Base-by-base conservation (phyloP, 1,140 invertebrate species). In the Formica exsecta region DNA sequence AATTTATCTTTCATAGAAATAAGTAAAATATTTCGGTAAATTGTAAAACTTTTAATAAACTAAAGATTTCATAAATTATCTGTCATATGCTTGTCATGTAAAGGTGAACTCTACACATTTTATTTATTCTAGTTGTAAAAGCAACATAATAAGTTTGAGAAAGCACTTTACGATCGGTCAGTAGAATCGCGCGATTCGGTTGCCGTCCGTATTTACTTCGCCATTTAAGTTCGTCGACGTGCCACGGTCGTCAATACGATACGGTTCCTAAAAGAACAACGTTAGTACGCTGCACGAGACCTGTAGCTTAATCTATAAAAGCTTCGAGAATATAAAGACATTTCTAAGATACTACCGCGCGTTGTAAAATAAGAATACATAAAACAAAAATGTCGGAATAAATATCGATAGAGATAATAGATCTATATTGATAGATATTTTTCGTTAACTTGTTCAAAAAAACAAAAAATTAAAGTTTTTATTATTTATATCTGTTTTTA, bases 181-280 rank as follows among this genome's bases (percentile, higher is more conserved):
- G 48, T 51, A 66, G 65, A 86, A 88, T 89, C 75, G 73, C 86
- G 61, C 4, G 48, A 51, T 51, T 73, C 81, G 65, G 66, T 57
- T 41, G 38, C 51, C 19, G 73, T 51, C 86, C 84, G 61, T 90
- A 89, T 92, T 92, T 91, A 91, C 87, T 38, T 62, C 65, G 19
- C 71, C 77, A 89, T 61, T 89, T 87, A 86, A 66, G 44, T 66
- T 84, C 54, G 51, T 59, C 66, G 73, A 86, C 83, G 83, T 86
- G 66, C 74, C 59, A 77, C 16, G 88, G 38, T 83, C 22, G 62
- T 66, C 83, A 86, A 81, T 57, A 68, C 38, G 51, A 32, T 48
- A 48, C 36, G 41, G 36, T 85, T 73, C 71, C 13, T 81, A 59
- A 85, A 89, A 81, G 54, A 36, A 44, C 73, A 48, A 57, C 38